These are phyloP conservation scores for Exocentrus adspersus DNA, from an alignment of 2,888 invertebrate genomes.

Conservation along the genomic window DNA sequence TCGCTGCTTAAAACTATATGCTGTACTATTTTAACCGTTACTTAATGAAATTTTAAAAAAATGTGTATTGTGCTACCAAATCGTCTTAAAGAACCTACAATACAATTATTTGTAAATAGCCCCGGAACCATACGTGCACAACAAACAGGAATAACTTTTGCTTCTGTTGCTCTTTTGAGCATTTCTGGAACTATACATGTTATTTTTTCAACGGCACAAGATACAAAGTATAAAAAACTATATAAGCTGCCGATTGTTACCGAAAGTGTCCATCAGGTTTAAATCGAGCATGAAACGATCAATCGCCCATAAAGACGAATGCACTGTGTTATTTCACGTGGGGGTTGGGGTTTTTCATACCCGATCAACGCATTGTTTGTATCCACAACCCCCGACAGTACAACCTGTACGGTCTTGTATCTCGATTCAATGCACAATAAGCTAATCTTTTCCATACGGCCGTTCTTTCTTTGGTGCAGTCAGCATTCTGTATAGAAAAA, in stretches of 20 bases:
- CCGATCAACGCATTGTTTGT: constrained; percentile 31
- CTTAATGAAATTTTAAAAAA: too few species aligned
- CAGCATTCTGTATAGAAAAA: too few species aligned
- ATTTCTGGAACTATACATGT: constrained; percentile 6
- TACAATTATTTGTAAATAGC: constrained; percentile 7
- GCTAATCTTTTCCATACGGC: constrained; percentile 37
- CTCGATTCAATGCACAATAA: constrained; percentile 27
- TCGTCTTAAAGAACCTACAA: neutral
- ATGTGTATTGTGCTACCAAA: neutral
- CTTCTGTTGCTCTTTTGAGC: constrained; percentile 22
- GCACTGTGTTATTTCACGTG: constrained; percentile 52
- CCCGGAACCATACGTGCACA: constrained; percentile 9
- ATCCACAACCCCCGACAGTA: constrained; percentile 39
- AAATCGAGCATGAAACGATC: constrained; percentile 52
- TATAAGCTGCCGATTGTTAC: constrained; percentile 44
- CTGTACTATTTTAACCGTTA: too few species aligned
- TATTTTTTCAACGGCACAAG: constrained; percentile 29
- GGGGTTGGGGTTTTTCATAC: constrained; percentile 16
- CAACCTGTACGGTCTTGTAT: constrained; percentile 45
- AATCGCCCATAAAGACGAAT: constrained; percentile 51
- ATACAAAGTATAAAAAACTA: constrained; percentile 34
- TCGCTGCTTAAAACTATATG: neutral
- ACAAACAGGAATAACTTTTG: constrained; percentile 19
- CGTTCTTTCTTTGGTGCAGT: neutral
- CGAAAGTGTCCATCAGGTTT: constrained; percentile 53